Percentiles rank a stretch among this genome's conserved stretches.
phyloP scores from a whole-genome alignment of 2,113 vertebrate species.

The Lipophrys pholis region DNA sequence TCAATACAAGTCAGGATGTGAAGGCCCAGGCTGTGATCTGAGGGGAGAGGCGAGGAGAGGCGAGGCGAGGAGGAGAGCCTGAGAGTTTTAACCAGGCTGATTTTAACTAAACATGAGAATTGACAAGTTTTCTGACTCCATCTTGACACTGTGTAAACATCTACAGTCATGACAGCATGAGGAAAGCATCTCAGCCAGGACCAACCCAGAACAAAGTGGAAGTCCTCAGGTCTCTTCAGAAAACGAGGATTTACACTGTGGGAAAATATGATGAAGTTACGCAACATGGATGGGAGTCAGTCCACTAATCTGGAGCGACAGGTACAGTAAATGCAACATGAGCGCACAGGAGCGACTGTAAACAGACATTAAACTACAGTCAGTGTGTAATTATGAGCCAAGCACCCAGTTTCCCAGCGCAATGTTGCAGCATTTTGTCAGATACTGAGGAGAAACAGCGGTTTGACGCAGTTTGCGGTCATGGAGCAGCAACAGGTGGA shows the following conservation, averaged over 20 bases:
- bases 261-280: conserved; percentile 56
- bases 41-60: neutral
- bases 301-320: conserved; percentile 28
- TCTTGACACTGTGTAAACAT: neutral
- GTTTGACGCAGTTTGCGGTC: conserved; percentile 46
- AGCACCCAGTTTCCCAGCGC: neutral
- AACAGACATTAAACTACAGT: neutral
- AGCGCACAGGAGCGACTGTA: neutral
- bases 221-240: neutral
- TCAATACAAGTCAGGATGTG: conserved; percentile 46
- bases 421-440: neutral
- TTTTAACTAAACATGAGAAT: conserved; percentile 37
- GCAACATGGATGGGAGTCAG: conserved; percentile 33
- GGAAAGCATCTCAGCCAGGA: neutral
- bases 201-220: neutral
- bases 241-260: conserved; percentile 41
- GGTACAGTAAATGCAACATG: conserved; percentile 2
- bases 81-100: too few species aligned
- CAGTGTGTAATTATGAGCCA: neutral
- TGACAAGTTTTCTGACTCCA: neutral
- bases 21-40: conserved; percentile 47
- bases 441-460: neutral
- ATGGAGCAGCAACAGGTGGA: conserved; percentile 70
- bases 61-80: neutral
- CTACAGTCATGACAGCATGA: conserved; percentile 1